A percentile compares a stretch with the other conserved stretches of the same genome.
phyloP scores from a whole-genome alignment of 2,888 invertebrate species.

The Chrysomela aeneicollis region DNA sequence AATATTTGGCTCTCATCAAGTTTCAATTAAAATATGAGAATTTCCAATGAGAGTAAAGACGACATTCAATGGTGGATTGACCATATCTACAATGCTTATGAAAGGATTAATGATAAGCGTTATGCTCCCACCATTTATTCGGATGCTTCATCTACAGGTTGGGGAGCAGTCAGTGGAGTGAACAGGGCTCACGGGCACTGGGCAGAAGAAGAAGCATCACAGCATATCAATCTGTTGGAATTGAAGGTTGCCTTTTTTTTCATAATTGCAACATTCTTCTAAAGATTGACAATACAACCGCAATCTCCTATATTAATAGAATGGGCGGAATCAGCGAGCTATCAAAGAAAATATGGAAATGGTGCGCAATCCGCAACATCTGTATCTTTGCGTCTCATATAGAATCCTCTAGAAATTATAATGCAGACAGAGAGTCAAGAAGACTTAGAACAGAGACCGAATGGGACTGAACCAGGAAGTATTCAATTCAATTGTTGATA shows the following conservation, averaged over 20 bases:
- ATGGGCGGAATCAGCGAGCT: constrained; percentile 17
- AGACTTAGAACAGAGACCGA: constrained; percentile 3
- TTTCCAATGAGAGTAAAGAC: not conserved
- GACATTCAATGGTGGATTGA: constrained; percentile 25
- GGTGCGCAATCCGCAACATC: not conserved
- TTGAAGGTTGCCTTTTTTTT: constrained; percentile 17
- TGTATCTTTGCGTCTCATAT: not conserved
- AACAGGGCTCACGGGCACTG: constrained; percentile 5
- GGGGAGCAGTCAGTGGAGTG: not conserved
- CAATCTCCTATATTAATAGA: constrained; percentile 7
- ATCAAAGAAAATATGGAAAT: not conserved
- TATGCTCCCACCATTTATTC: not conserved
- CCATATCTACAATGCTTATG: not conserved
- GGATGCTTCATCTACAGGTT: not conserved
- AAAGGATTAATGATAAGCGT: not conserved
- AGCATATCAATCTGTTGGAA: constrained; percentile 22
- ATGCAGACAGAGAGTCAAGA: constrained; percentile 15
- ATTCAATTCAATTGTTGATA: not conserved
- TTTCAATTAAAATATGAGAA: constrained; percentile 1
- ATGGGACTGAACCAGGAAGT: not conserved
- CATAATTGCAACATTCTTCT: not conserved
- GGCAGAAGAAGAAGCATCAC: not conserved
- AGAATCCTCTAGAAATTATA: constrained; percentile 13
- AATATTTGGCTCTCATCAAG: constrained; percentile 13
- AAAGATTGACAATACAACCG: not conserved